Evolutionary conservation across 1,140 invertebrate genomes (phyloP).

Genomic region (Zophobas morio): DNA sequence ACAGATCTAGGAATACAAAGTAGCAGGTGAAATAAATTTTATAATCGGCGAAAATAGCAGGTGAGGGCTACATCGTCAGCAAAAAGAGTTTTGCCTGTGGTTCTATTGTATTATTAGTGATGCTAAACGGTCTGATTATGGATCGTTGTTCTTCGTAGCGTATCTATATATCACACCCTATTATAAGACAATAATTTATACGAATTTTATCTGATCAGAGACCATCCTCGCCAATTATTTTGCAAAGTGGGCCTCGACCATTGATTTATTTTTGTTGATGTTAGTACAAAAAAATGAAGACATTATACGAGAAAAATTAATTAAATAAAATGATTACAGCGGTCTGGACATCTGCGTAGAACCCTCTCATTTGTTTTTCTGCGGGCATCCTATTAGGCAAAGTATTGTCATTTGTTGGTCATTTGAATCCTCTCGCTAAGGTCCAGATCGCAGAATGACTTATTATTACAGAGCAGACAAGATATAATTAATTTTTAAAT

Average conservation of each 20-base stretch:
- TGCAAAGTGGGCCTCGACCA: conserved; percentile 8
- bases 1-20: conserved; percentile 48
- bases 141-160: conserved; percentile 34
- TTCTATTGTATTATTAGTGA: conserved; percentile 51
- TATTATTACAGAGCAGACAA: too few relatives aligned
- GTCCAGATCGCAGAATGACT: too few relatives aligned
- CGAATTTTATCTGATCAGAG: conserved; percentile 27
- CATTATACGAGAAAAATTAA: conserved; percentile 27
- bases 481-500: too few relatives aligned
- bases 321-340: conserved; percentile 28
- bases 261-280: conserved; percentile 33
- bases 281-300: conserved; percentile 22
- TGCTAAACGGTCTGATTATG: conserved; percentile 49
- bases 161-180: conserved; percentile 51
- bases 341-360: background rate
- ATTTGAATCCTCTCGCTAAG: too few relatives aligned
- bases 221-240: conserved; percentile 44
- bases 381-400: background rate
- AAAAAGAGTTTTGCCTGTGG: conserved; percentile 43
- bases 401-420: too few relatives aligned
- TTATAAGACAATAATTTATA: conserved; percentile 47
- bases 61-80: conserved; percentile 28
- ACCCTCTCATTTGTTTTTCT: background rate
- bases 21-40: conserved; percentile 48
- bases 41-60: conserved; percentile 49